Evolutionary conservation across 2,113 vertebrate genomes (phyloP).

Genomic region (Sakesphorus luctuosus): DNA sequence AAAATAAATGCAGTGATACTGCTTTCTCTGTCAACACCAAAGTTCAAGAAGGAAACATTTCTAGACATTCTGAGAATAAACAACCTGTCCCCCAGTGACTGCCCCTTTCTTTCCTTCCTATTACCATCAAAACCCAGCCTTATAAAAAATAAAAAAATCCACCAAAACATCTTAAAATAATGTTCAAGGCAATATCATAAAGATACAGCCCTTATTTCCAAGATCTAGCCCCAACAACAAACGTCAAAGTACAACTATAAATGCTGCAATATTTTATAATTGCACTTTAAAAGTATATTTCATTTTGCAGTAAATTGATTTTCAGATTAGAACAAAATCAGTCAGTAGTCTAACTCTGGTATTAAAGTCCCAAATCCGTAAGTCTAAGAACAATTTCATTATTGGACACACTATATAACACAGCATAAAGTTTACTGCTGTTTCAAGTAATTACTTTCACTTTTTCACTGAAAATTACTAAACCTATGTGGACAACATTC

Average conservation of each 20-base stretch:
- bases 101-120: neutral
- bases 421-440: neutral
- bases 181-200: neutral
- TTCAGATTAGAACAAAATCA: neutral
- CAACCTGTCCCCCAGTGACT: neutral
- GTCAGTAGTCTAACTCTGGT: neutral
- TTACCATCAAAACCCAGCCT: neutral
- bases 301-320: neutral
- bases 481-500: neutral
- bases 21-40: neutral
- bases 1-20: neutral
- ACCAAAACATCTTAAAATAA: neutral
- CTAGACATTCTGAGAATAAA: neutral
- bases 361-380: neutral
- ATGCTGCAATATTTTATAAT: neutral
- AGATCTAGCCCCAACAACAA: neutral
- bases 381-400: neutral
- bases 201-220: neutral
- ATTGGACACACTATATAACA: neutral
- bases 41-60: neutral
- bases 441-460: slow-evolving; percentile 12
- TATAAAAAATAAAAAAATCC: neutral
- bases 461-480: neutral
- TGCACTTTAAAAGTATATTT: neutral
- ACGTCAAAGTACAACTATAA: neutral